A percentile compares a stretch with the other conserved stretches of the same genome.
Evolutionary conservation across 2,797 vertebrate species (phyloP).

Genomic region (Melanogrammus aeglefinus): DNA sequence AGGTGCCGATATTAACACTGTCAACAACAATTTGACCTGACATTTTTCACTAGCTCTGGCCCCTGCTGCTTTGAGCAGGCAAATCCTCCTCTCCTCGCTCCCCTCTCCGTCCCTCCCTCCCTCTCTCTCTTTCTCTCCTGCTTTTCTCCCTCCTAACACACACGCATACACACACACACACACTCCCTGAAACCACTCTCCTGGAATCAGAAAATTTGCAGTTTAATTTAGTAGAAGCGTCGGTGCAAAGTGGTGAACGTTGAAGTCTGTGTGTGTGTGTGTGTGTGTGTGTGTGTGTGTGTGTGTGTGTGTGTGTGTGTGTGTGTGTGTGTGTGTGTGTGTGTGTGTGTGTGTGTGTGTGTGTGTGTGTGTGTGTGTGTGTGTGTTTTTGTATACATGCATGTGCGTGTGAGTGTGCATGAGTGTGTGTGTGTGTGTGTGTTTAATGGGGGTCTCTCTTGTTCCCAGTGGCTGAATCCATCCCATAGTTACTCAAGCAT

Average conservation of each 20-base stretch:
- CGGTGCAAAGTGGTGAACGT: conserved; percentile 56
- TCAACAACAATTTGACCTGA: conserved; percentile 99
- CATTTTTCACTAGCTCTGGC: conserved; percentile 92
- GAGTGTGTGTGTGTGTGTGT: conserved; percentile 17
- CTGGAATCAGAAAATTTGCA: conserved; percentile 83
- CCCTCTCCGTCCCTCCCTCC: conserved; percentile 10
- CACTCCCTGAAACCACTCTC: conserved; percentile 63
- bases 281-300: conserved; percentile 19
- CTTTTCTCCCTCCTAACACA: conserved; percentile 31
- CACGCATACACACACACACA: conserved; percentile 29
- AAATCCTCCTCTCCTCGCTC: conserved; percentile 40
- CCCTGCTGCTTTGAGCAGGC: conserved; percentile 82
- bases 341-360: conserved; percentile 16
- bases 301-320: conserved; percentile 16
- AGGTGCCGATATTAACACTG: conserved; percentile 99
- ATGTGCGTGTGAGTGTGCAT: conserved; percentile 19
- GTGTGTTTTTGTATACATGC: conserved; percentile 13
- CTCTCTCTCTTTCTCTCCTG: conserved; percentile 45
- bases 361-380: conserved; percentile 16
- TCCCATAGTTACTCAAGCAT: conserved; percentile 75
- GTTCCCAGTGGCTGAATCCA: conserved; percentile 78
- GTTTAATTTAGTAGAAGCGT: conserved; percentile 80
- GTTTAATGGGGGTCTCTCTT: conserved; percentile 61
- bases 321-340: conserved; percentile 27
- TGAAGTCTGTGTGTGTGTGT: conserved; percentile 49